A percentile compares a stretch with the other conserved stretches of the same genome.
These are phyloP conservation scores for Steinernema scapterisci DNA, from an alignment of 2,888 invertebrate species.

Conservation along the genomic window DNA sequence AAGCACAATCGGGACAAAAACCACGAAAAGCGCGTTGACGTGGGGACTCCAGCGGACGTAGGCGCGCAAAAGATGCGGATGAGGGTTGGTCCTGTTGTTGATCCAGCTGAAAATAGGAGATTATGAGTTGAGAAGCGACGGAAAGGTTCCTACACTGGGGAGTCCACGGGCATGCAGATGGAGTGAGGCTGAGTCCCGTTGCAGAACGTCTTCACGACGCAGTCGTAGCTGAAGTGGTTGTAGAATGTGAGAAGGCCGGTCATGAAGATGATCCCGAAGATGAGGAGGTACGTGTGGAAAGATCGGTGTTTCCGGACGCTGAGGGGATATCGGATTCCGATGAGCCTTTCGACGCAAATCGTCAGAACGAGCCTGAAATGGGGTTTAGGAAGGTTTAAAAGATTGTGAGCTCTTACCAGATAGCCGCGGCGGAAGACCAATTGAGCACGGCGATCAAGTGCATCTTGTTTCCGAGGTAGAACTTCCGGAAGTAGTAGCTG, in stretches of 20 bases:
- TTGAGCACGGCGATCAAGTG: constrained; percentile 62
- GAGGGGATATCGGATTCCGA: constrained; percentile 62
- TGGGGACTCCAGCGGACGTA: constrained; percentile 53
- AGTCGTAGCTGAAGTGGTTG: constrained; percentile 57
- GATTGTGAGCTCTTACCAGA: constrained; percentile 50
- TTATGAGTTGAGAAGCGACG: not conserved
- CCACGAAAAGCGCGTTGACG: constrained; percentile 59
- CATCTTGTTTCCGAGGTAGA: constrained; percentile 58
- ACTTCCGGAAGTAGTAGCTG: constrained; percentile 54
- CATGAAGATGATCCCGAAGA: constrained; percentile 50
- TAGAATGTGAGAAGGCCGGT: constrained; percentile 60
- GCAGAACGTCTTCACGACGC: constrained; percentile 56
- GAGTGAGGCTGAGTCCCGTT: constrained; percentile 59
- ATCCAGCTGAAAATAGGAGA: constrained; percentile 52
- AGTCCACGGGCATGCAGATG: constrained; percentile 50
- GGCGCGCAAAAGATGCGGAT: constrained; percentile 44
- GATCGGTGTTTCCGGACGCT: constrained; percentile 46
- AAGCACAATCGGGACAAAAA: constrained; percentile 59
- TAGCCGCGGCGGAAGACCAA: constrained; percentile 63
- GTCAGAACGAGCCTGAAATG: constrained; percentile 58
- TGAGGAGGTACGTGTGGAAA: constrained; percentile 41
- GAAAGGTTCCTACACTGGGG: constrained; percentile 47
- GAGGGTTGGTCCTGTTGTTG: constrained; percentile 52
- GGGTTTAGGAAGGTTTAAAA: not conserved
- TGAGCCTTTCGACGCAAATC: constrained; percentile 60